phyloP scores from a whole-genome alignment of 2,113 vertebrate genomes.

The Hystrix cristata region DNA sequence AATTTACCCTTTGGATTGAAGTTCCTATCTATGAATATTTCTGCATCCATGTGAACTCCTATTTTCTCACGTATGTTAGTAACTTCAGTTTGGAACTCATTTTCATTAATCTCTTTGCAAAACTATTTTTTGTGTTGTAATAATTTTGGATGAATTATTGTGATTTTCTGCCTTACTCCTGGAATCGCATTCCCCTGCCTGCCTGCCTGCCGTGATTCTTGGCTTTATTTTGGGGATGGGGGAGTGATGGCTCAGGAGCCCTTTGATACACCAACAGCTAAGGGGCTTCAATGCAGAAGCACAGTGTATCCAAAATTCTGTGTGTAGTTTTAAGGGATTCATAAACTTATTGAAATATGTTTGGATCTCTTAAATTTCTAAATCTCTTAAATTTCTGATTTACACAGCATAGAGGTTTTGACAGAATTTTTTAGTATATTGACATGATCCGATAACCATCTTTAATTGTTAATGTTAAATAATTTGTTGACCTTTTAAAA shows the following conservation, averaged over 20 bases:
- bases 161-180: neutral
- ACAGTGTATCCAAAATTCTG: neutral
- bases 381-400: neutral
- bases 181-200: neutral
- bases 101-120: slow-evolving; percentile 18
- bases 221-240: neutral
- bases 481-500: slow-evolving; percentile 12
- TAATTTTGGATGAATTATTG: neutral
- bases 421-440: neutral
- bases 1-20: neutral
- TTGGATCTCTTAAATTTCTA: neutral
- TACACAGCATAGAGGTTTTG: neutral
- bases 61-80: slow-evolving; percentile 18
- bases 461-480: neutral
- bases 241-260: neutral
- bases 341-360: neutral
- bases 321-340: slow-evolving; percentile 27
- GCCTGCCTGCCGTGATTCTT: slow-evolving; percentile 17
- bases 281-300: neutral
- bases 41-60: neutral
- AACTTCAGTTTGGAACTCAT: slow-evolving; percentile 22
- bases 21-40: slow-evolving; percentile 28
- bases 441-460: neutral
- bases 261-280: slow-evolving; percentile 32
- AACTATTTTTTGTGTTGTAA: slow-evolving; percentile 50